Evolutionary conservation across 2,888 invertebrate species (phyloP).

Genomic region (Drosophila kanekoi): DNA sequence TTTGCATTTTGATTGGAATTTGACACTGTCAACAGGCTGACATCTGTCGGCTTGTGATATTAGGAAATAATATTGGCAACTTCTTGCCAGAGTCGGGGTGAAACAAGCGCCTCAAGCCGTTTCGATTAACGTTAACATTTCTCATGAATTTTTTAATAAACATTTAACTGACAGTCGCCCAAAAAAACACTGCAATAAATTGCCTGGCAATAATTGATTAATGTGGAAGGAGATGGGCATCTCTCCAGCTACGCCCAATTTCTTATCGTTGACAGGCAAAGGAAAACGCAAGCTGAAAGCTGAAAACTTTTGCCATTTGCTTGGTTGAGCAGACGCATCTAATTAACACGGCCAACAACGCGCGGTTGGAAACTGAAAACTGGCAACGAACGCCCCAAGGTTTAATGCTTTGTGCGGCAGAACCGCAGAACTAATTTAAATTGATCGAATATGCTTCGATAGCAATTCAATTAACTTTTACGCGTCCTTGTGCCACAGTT

Average conservation of each 20-base stretch:
- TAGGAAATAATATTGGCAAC: conserved; percentile 59
- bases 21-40: conserved; percentile 63
- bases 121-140: conserved; percentile 42
- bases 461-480: conserved; percentile 78
- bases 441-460: conserved; percentile 81
- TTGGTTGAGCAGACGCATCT: conserved; percentile 53
- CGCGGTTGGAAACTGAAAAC: conserved; percentile 36
- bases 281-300: conserved; percentile 18
- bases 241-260: background rate
- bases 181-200: conserved; percentile 58
- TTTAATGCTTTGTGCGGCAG: conserved; percentile 50
- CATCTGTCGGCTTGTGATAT: conserved; percentile 56
- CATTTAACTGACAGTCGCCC: conserved; percentile 37
- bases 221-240: conserved; percentile 28
- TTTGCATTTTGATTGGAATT: conserved; percentile 77
- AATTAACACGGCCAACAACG: conserved; percentile 66
- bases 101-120: conserved; percentile 40
- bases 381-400: conserved; percentile 43
- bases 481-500: conserved; percentile 52
- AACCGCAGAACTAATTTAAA: conserved; percentile 76
- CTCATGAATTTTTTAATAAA: conserved; percentile 59
- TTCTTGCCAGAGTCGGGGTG: conserved; percentile 16
- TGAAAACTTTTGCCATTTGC: conserved; percentile 64
- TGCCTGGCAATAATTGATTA: conserved; percentile 80
- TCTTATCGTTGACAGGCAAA: conserved; percentile 55